Conservation (phyloP, 1,140 invertebrate genomes). For the Bombus affinis region DNA sequence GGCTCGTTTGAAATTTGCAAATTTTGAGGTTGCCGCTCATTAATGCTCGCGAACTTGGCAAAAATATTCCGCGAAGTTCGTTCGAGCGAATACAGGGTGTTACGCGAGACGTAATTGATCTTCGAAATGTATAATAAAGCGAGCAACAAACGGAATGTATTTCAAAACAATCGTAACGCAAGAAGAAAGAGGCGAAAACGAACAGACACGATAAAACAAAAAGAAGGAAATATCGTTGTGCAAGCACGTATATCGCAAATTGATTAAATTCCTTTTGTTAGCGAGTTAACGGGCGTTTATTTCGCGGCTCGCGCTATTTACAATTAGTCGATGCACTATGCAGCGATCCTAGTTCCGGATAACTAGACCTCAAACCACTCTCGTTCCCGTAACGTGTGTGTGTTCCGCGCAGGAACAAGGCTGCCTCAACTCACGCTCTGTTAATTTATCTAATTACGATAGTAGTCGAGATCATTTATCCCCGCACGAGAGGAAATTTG, state of each 20-base stretch:
- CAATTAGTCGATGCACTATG: constrained; percentile 39
- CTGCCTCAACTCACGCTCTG: constrained; percentile 56
- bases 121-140: background rate
- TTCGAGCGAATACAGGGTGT: background rate
- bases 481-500: constrained; percentile 59
- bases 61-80: background rate
- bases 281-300: constrained; percentile 45
- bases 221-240: no score
- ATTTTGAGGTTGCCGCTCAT: constrained; percentile 20
- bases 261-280: constrained; percentile 21
- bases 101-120: background rate
- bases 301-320: constrained; percentile 41
- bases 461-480: constrained; percentile 65
- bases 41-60: background rate
- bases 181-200: background rate
- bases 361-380: constrained; percentile 59
- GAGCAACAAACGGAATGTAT: background rate
- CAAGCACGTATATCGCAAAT: background rate
- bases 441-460: constrained; percentile 70
- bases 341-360: constrained; percentile 47
- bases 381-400: constrained; percentile 28
- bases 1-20: background rate
- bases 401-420: constrained; percentile 35
- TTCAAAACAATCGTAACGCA: background rate
- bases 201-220: background rate